These are phyloP conservation scores for Gryon sp. DNA, from an alignment of 1,140 invertebrate species.

Conservation along the genomic window DNA sequence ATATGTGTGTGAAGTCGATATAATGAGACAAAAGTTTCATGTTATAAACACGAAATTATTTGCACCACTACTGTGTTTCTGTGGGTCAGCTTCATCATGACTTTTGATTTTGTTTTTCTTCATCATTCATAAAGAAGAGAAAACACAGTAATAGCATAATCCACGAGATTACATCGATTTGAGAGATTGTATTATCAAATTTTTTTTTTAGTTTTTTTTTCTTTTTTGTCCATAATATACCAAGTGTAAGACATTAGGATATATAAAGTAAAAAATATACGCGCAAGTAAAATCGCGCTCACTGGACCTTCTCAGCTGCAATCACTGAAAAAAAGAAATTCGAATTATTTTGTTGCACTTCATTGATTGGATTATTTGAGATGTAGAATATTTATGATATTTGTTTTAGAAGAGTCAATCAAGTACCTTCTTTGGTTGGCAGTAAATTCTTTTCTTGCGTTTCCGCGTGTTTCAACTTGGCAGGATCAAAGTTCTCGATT, in stretches of 20 bases:
- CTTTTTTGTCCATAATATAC: slow-evolving; percentile 69
- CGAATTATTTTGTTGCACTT: slow-evolving; percentile 3
- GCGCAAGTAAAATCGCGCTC: slow-evolving; percentile 48
- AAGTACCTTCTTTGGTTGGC: slow-evolving; percentile 84
- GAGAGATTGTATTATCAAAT: no score
- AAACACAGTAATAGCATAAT: slow-evolving; percentile 64
- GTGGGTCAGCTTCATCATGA: slow-evolving; percentile 44
- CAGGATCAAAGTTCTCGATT: slow-evolving; percentile 92
- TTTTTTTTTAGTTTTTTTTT: no score
- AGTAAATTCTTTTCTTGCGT: slow-evolving; percentile 94
- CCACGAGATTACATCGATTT: slow-evolving; percentile 66
- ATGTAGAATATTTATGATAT: neutral
- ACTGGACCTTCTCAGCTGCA: slow-evolving; percentile 71
- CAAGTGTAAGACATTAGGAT: slow-evolving; percentile 74
- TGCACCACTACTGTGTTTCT: slow-evolving; percentile 19
- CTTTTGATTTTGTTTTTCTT: no score
- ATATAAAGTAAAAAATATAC: slow-evolving; percentile 75
- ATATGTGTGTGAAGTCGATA: no score
- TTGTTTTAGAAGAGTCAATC: neutral
- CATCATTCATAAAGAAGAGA: slow-evolving; percentile 59
- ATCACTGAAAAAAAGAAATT: slow-evolving; percentile 71
- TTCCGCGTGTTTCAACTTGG: slow-evolving; percentile 92
- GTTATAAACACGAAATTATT: slow-evolving; percentile 17
- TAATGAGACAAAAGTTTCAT: slow-evolving; percentile 18
- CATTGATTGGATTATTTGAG: no score